Conservation (phyloP, 2,888 invertebrate genomes). For the Trissoscelio sp. region DNA sequence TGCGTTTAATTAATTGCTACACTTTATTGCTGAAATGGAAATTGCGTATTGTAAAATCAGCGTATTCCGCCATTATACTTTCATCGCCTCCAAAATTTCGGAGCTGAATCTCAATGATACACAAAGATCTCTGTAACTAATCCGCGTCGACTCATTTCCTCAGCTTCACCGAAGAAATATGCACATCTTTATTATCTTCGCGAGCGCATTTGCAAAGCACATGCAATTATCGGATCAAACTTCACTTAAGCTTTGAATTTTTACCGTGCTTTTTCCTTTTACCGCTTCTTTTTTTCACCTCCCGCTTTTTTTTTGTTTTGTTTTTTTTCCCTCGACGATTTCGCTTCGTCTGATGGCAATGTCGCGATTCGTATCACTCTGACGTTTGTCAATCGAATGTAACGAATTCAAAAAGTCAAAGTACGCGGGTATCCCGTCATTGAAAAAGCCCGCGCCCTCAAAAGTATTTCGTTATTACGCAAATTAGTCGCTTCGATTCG, state of each 20-base stretch:
- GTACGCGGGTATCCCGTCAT: constrained; percentile 16
- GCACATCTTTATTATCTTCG: constrained; percentile 52
- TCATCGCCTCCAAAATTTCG: constrained; percentile 14
- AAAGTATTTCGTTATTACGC: constrained; percentile 50
- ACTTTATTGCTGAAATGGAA: too few relatives aligned
- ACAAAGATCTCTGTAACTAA: constrained; percentile 26
- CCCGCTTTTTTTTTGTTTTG: constrained; percentile 6
- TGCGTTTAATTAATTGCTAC: too few relatives aligned
- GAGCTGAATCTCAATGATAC: constrained; percentile 8
- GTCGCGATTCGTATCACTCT: constrained; percentile 35
- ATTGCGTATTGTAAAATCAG: not conserved
- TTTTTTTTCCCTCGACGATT: constrained; percentile 1
- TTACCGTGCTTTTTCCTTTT: constrained; percentile 16
- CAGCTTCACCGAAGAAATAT: constrained; percentile 40
- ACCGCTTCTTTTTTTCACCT: constrained; percentile 5
- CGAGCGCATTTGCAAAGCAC: constrained; percentile 48
- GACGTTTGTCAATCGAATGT: constrained; percentile 42
- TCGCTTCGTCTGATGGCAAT: not conserved
- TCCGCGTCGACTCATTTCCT: constrained; percentile 24
- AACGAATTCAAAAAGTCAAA: constrained; percentile 55
- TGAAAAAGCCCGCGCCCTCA: constrained; percentile 23
- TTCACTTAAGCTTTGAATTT: constrained; percentile 43
- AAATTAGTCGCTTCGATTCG: constrained; percentile 46
- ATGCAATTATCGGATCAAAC: constrained; percentile 48
- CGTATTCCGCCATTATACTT: not conserved